Base-by-base conservation (phyloP, 2,113 vertebrate genomes). In the Aegotheles bennettii region DNA sequence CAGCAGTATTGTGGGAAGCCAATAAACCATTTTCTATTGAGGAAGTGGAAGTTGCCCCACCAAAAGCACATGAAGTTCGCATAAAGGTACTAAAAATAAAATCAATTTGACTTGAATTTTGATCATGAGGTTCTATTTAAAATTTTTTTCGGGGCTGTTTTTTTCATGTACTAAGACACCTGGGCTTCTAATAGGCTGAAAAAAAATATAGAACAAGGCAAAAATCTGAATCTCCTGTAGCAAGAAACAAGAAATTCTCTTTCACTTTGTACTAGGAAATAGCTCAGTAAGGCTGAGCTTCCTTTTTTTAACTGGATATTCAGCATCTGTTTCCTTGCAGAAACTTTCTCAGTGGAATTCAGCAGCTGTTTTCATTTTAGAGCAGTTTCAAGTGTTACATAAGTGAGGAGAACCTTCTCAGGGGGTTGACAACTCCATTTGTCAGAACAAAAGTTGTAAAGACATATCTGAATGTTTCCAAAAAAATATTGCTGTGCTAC, bases 31-130 rank as follows among this genome's bases (percentile, higher is more conserved):
- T 99, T 85, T 98, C 98, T 90, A 98, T 98, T 8, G 99, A 99
- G 64, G 98, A 99, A 56, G 98, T 99, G 16, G 98, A 99, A 96
- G 98, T 99, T 29, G 98, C 98, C 7, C 98, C 98, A 9, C 98
- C 98, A 12, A 98, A 99, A 84, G 95, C 96, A 23, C 96, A 98
- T 42, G 98, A 99, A 98, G 93, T 99, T 84, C 97, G 98, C 15
- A 98, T 99, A 83, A 99, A 99, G 98, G 99, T 99, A 91, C 8
- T 61, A 43, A 74, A 57, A 79, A 23, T 53, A 71, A 67, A 60
- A 73, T 40, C n/a, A n/a, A n/a, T n/a, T n/a, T n/a, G n/a, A n/a
- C n/a, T n/a, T n/a, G n/a, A 45, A 50, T 68, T 70, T 67, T 54
- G 17, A 50, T 71, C 33, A n/a, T 21, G 5, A 71, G 7, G 4